A percentile compares a stretch with the other conserved stretches of the same genome.
Conservation (phyloP, 2,797 vertebrate genomes). For the Loris lydekkerianus region DNA sequence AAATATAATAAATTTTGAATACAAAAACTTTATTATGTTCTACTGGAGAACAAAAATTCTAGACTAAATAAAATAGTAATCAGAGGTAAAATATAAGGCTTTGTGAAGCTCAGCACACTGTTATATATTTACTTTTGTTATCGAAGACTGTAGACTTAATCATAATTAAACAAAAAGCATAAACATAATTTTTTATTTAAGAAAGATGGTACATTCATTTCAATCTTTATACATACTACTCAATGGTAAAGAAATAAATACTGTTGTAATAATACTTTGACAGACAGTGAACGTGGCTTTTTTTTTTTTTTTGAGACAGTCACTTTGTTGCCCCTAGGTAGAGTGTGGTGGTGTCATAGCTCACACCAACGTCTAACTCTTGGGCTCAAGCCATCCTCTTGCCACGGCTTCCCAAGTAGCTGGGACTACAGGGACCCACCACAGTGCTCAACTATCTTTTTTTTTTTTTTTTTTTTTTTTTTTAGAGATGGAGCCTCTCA, state of each 20-base stretch:
- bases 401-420: too few species aligned
- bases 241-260: neutral
- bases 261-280: neutral
- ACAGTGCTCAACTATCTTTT: too few species aligned
- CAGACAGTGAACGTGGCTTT: neutral
- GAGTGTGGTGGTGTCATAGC: too few species aligned
- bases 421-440: too few species aligned
- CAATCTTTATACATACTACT: neutral
- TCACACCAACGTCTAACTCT: too few species aligned
- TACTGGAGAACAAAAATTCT: neutral
- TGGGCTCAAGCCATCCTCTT: too few species aligned
- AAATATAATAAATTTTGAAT: conserved; percentile 45
- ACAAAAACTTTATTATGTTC: neutral
- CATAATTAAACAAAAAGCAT: neutral
- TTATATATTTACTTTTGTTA: conserved; percentile 22
- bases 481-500: too few species aligned
- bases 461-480: too few species aligned
- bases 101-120: neutral
- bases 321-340: too few species aligned
- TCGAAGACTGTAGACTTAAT: neutral
- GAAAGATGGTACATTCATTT: neutral
- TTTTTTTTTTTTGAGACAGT: too few species aligned
- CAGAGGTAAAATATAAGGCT: neutral
- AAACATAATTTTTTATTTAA: neutral
- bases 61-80: conserved; percentile 13